A percentile compares a stretch with the other conserved stretches of the same genome.
These are phyloP conservation scores for Phasia obesa DNA, from an alignment of 2,888 invertebrate species.

Conservation along the genomic window DNA sequence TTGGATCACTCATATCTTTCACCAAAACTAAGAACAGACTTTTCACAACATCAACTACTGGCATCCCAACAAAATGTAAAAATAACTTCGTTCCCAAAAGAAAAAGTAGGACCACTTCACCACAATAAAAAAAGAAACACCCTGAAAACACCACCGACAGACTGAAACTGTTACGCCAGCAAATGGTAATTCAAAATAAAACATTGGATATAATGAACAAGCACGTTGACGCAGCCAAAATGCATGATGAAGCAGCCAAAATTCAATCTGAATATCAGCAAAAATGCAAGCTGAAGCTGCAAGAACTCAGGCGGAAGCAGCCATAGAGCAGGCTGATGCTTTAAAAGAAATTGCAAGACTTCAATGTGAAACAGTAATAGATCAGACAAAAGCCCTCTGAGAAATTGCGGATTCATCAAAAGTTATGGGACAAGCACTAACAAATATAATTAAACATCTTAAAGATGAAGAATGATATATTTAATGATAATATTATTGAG, in stretches of 20 bases:
- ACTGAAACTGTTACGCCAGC: background rate
- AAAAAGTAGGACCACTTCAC: too few relatives aligned
- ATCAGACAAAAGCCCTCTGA: too few relatives aligned
- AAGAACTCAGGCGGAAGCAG: too few relatives aligned
- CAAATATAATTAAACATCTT: conserved; percentile 1
- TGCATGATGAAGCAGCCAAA: too few relatives aligned
- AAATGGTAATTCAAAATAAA: too few relatives aligned
- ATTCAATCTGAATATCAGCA: too few relatives aligned
- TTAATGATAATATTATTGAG: background rate
- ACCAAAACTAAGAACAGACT: background rate
- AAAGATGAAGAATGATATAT: conserved; percentile 1
- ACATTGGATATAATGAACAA: too few relatives aligned
- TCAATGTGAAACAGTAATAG: background rate
- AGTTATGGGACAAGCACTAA: background rate
- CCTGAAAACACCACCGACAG: background rate
- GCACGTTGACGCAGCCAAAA: background rate
- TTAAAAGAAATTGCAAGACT: background rate
- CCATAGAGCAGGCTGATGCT: background rate
- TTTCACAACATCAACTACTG: too few relatives aligned
- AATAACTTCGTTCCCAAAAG: too few relatives aligned
- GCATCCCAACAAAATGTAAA: too few relatives aligned
- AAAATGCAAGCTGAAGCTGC: too few relatives aligned
- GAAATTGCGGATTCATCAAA: background rate
- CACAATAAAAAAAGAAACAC: background rate
- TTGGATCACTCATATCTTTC: background rate